These are phyloP conservation scores for Lasioglossum morio DNA, from an alignment of 2,888 invertebrate genomes.

Conservation along the genomic window DNA sequence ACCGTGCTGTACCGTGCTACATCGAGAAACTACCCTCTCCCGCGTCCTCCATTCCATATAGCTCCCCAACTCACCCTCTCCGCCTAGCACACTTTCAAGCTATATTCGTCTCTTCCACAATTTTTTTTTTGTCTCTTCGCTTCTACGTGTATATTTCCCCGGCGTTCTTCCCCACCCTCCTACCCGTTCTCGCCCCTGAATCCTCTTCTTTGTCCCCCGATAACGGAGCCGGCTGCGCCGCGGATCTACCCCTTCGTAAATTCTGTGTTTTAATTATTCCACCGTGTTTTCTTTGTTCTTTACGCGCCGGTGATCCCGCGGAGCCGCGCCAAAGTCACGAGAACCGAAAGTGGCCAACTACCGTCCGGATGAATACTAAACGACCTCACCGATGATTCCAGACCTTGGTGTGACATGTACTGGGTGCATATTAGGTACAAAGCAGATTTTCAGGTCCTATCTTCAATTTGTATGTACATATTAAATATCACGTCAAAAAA, in stretches of 20 bases:
- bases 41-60: conserved; percentile 56
- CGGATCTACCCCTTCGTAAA: conserved; percentile 62
- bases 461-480: too few relatives aligned
- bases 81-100: conserved; percentile 68
- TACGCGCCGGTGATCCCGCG: conserved; percentile 14
- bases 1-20: conserved; percentile 70
- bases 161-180: conserved; percentile 31
- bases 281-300: conserved; percentile 52
- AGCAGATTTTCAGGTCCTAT: too few relatives aligned
- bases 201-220: conserved; percentile 49
- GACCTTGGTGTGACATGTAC: background rate
- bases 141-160: conserved; percentile 44
- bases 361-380: background rate
- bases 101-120: conserved; percentile 67
- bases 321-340: conserved; percentile 1
- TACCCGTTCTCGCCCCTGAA: background rate
- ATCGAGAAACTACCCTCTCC: conserved; percentile 72
- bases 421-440: too few relatives aligned
- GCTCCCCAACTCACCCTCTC: conserved; percentile 59
- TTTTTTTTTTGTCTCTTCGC: conserved; percentile 47
- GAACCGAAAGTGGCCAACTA: conserved; percentile 9
- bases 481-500: too few relatives aligned
- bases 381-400: background rate
- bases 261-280: conserved; percentile 80
- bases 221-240: conserved; percentile 33